Evolutionary conservation across 2,113 vertebrate genomes (phyloP), one percentile per base, ranked within the genome.

Genomic region (Oncorhynchus keta): DNA sequence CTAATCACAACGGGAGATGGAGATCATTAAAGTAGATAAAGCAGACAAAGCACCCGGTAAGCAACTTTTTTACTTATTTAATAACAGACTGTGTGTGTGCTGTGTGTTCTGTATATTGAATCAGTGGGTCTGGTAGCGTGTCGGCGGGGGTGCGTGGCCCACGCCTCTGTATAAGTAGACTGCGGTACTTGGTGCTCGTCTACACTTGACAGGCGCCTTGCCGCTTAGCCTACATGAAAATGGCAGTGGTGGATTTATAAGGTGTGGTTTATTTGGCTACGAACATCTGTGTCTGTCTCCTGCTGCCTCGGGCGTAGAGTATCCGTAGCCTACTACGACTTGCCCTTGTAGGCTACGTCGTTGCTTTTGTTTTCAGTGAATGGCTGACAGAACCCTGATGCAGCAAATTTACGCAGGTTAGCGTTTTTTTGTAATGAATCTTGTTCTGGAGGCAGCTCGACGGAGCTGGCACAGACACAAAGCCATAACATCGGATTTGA

Each of bases 31-130:
- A 62, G 20, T 22, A 62, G 59, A 62, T 24, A 62, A 62, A 62
- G 91, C 91, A 95, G 95, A 95, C 90, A 95, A 95, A 95, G 93
- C 92, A 92, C 93, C 72, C 69, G 85, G 85, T 87, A 83, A 89
- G 94, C 24, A 69, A 78, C 79, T 83, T 78, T n/a, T 62, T 62
- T 22, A 62, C n/a, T 13, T n/a, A 62, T 62, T 62, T 62, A 62
- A 62, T 62, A 22, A 62, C n/a, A 62, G n/a, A 62, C 59, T 24
- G n/a, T 62, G 49, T 51, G 49, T 51, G 59, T 22, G n/a, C 26
- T 28, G 26, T 28, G 28, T 28, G 2, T 28, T 28, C 28, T 6
- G 35, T 45, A 9, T 45, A 62, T 62, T 13, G 67, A 59, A 39
- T n/a, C 79, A 75, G 20, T 39, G 76, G 16, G 18, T 61, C 69